phyloP scores from a whole-genome alignment of 2,113 vertebrate genomes.

The Casuarius casuarius region DNA sequence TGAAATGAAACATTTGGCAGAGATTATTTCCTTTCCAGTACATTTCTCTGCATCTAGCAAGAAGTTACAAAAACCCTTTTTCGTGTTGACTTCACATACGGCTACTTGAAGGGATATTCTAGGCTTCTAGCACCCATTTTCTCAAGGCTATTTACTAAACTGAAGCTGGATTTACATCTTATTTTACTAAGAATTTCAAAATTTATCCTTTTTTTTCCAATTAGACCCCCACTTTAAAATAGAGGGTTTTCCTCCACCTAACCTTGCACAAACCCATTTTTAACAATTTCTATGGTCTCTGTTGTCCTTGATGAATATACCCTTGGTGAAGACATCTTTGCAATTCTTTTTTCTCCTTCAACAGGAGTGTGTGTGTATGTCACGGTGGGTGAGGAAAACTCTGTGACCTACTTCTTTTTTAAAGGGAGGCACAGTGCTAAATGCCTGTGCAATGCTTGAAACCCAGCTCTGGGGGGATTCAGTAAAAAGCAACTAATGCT shows the following conservation, averaged over 20 bases:
- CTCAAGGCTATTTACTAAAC: neutral
- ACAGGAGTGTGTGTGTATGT: neutral
- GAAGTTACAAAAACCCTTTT: neutral
- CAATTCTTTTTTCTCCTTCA: neutral
- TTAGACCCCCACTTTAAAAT: neutral
- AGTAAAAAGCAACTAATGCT: fast-evolving
- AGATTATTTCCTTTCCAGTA: neutral
- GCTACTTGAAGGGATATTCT: neutral
- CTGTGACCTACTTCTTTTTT: neutral
- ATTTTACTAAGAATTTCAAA: neutral
- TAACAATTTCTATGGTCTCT: neutral
- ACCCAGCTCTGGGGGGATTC: neutral
- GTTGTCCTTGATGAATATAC: fast-evolving
- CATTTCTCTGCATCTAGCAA: neutral
- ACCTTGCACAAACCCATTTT: neutral
- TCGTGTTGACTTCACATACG: neutral
- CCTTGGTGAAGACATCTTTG: neutral
- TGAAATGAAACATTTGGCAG: neutral
- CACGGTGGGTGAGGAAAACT: neutral
- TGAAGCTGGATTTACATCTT: neutral
- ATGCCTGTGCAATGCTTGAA: neutral
- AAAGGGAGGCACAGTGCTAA: neutral
- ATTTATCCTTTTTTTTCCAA: neutral
- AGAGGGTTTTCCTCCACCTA: neutral
- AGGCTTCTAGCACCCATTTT: neutral